Evolutionary conservation across 2,888 invertebrate genomes (phyloP).

Genomic region (Epistrophella euchroma): DNA sequence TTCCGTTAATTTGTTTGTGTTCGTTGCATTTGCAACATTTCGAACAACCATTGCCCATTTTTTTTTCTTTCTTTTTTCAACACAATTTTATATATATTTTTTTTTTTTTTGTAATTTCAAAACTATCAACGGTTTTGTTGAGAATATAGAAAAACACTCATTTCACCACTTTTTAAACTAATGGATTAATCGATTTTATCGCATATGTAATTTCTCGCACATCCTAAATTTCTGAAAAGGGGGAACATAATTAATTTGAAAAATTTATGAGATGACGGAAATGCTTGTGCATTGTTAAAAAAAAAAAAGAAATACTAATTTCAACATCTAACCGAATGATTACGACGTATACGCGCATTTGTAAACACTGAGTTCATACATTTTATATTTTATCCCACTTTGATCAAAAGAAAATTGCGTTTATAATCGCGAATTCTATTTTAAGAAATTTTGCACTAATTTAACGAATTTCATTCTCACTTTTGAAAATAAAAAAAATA

Average conservation of each 20-base stretch:
- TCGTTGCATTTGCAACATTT: conserved; percentile 83
- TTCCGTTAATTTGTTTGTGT: conserved; percentile 81
- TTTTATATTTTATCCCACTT: conserved; percentile 57
- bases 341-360: conserved; percentile 9
- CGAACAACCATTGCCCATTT: conserved; percentile 84
- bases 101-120: conserved; percentile 22
- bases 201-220: conserved; percentile 12
- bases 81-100: conserved; percentile 17
- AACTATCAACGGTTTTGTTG: conserved; percentile 26
- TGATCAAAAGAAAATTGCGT: conserved; percentile 12
- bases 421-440: conserved; percentile 64
- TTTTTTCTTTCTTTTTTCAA: conserved; percentile 40
- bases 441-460: conserved; percentile 30
- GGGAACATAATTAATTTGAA: conserved; percentile 8
- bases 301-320: conserved; percentile 1
- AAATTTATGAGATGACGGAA: conserved; percentile 18
- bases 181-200: conserved; percentile 31
- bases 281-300: conserved; percentile 6
- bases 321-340: conserved; percentile 18
- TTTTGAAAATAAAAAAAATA: conserved; percentile 23
- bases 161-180: conserved; percentile 9
- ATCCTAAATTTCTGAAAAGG: neutral
- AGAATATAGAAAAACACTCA: conserved; percentile 10
- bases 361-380: conserved; percentile 45
- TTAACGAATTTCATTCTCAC: conserved; percentile 38